A percentile compares a stretch with the other conserved stretches of the same genome.
phyloP scores from a whole-genome alignment of 2,797 vertebrate species.

The Pseudochirops cupreus region DNA sequence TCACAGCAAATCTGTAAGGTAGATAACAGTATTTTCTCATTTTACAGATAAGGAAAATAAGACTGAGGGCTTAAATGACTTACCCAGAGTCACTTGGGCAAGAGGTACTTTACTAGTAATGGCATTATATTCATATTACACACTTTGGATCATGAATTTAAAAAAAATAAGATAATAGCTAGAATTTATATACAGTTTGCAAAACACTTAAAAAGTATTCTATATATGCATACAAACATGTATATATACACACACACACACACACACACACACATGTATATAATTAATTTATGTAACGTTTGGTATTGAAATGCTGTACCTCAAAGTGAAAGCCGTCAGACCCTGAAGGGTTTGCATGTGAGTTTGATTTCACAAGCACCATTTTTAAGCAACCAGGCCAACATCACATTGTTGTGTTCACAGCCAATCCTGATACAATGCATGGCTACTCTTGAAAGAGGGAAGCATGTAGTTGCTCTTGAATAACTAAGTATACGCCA shows the following conservation, averaged over 20 bases:
- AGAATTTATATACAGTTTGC: background rate
- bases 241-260: background rate
- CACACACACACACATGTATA: background rate
- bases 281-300: background rate
- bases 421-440: constrained; percentile 27
- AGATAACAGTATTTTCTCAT: background rate
- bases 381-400: constrained; percentile 36
- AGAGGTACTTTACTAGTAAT: background rate
- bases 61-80: background rate
- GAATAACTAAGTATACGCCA: constrained; percentile 1
- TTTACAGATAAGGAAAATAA: background rate
- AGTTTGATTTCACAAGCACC: background rate
- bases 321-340: background rate
- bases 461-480: background rate
- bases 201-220: background rate
- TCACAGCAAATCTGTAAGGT: background rate
- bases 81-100: background rate
- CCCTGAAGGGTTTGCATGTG: background rate
- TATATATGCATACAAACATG: background rate
- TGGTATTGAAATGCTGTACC: constrained; percentile 2
- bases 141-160: background rate
- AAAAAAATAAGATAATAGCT: background rate
- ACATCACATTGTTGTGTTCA: constrained; percentile 5
- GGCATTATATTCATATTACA: background rate
- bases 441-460: constrained; percentile 42